Conservation (phyloP, 2,888 invertebrate genomes). For the Automeris io region DNA sequence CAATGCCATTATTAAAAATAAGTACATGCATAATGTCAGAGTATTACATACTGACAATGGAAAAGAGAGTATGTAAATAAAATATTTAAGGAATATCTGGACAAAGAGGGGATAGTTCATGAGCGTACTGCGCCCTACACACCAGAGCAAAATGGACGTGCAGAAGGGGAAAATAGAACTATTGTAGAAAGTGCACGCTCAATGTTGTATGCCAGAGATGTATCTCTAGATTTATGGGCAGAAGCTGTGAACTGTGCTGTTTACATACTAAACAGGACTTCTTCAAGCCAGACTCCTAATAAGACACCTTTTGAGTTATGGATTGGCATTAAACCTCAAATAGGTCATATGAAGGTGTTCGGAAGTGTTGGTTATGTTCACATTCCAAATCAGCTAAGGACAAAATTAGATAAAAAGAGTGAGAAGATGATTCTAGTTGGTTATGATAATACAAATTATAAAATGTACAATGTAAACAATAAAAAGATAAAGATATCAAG, state of each 20-base stretch:
- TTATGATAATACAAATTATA: slow-evolving; percentile 29
- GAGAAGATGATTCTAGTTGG: slow-evolving; percentile 24
- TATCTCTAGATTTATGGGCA: slow-evolving; percentile 29
- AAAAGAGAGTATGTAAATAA: slow-evolving; percentile 17
- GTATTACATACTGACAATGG: slow-evolving; percentile 25
- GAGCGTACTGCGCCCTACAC: slow-evolving; percentile 27
- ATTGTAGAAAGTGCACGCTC: slow-evolving; percentile 26
- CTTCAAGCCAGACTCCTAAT: slow-evolving; percentile 21
- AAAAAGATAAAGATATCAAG: slow-evolving; percentile 17
- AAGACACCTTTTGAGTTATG: slow-evolving; percentile 29
- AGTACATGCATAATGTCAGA: slow-evolving; percentile 15
- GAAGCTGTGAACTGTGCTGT: slow-evolving; percentile 38
- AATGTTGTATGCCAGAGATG: slow-evolving; percentile 23
- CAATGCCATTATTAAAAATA: slow-evolving; percentile 18
- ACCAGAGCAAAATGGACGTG: slow-evolving; percentile 29
- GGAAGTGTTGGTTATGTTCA: slow-evolving; percentile 28
- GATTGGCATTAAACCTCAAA: slow-evolving; percentile 18
- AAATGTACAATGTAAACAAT: slow-evolving; percentile 20
- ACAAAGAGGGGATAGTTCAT: slow-evolving; percentile 22
- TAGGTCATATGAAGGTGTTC: slow-evolving; percentile 22
- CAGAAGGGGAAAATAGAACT: slow-evolving; percentile 30
- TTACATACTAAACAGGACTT: slow-evolving; percentile 33
- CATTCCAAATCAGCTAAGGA: slow-evolving; percentile 26
- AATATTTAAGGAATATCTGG: slow-evolving; percentile 16
- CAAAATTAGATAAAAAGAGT: slow-evolving; percentile 22